phyloP scores from a whole-genome alignment of 2,113 vertebrate genomes.

The Cacatua alba region DNA sequence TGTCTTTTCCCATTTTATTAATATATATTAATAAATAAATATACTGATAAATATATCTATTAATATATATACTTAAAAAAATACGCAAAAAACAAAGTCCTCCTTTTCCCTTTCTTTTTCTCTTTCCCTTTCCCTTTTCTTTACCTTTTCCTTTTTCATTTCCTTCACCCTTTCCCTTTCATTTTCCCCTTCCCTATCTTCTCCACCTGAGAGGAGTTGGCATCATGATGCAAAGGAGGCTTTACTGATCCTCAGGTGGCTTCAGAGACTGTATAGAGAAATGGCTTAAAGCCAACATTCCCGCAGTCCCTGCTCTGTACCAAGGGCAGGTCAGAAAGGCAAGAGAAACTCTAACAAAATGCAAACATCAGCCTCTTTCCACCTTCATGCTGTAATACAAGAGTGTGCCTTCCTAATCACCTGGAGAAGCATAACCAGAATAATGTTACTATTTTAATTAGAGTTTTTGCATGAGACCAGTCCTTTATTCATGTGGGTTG shows the following conservation, averaged over 20 bases:
- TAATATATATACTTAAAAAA: not conserved
- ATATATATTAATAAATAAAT: not conserved
- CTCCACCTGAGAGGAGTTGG: not conserved
- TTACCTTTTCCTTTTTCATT: not conserved
- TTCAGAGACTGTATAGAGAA: not conserved
- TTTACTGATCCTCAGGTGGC: not conserved
- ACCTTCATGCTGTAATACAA: not conserved
- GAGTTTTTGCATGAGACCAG: not conserved
- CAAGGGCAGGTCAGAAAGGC: constrained; percentile 1
- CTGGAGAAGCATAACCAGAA: not conserved
- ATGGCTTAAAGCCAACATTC: not conserved
- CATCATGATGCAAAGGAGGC: not conserved
- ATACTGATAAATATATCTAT: not conserved
- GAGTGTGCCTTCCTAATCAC: not conserved
- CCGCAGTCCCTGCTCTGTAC: not conserved
- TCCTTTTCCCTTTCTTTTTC: not conserved
- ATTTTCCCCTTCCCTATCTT: not conserved
- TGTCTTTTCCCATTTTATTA: not conserved
- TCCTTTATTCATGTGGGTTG: not conserved
- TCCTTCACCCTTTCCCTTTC: not conserved
- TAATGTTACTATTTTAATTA: not conserved
- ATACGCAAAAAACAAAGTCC: not conserved
- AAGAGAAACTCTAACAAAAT: not conserved
- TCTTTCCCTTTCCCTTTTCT: not conserved
- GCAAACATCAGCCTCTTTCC: not conserved